phyloP scores from a whole-genome alignment of 2,888 invertebrate species.

The Drosophila demipolita region DNA sequence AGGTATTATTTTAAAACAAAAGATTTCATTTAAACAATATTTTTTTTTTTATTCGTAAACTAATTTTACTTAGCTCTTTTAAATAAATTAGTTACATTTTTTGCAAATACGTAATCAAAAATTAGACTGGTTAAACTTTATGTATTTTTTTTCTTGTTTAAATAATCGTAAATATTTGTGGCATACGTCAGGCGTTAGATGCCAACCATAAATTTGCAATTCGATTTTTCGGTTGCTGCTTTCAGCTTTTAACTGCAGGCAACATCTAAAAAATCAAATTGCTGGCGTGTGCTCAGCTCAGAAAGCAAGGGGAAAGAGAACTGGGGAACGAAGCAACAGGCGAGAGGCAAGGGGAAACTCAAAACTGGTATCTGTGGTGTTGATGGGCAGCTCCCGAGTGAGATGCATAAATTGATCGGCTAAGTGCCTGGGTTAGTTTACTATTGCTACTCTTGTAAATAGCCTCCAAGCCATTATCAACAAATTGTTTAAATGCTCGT shows the following conservation, averaged over 20 bases:
- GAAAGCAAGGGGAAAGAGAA: background rate
- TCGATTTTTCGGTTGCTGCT: slow-evolving; percentile 61
- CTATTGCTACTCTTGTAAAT: slow-evolving; percentile 10
- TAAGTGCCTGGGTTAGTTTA: slow-evolving; percentile 39
- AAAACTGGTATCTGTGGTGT: slow-evolving; percentile 8
- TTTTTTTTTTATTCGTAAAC: too few species aligned
- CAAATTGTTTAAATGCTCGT: slow-evolving; percentile 27
- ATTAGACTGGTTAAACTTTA: too few species aligned
- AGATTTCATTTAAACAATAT: too few species aligned
- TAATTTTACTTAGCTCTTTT: too few species aligned
- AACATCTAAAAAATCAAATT: slow-evolving; percentile 55
- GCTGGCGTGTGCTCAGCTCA: slow-evolving; percentile 47
- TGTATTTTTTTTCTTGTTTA: too few species aligned
- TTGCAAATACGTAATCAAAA: too few species aligned
- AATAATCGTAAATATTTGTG: background rate
- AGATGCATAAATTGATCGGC: slow-evolving; percentile 46
- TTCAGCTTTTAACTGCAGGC: slow-evolving; percentile 39
- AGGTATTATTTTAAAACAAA: too few species aligned
- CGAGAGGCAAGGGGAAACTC: background rate
- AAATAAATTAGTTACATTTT: too few species aligned
- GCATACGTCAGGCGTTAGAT: slow-evolving; percentile 24
- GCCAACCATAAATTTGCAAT: slow-evolving; percentile 76
- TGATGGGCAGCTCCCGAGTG: slow-evolving; percentile 35
- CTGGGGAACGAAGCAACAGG: background rate
- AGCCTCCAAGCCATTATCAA: slow-evolving; percentile 17